A percentile compares a stretch with the other conserved stretches of the same genome.
Conservation (phyloP, 2,113 vertebrate genomes). For the Ailurus styani region DNA sequence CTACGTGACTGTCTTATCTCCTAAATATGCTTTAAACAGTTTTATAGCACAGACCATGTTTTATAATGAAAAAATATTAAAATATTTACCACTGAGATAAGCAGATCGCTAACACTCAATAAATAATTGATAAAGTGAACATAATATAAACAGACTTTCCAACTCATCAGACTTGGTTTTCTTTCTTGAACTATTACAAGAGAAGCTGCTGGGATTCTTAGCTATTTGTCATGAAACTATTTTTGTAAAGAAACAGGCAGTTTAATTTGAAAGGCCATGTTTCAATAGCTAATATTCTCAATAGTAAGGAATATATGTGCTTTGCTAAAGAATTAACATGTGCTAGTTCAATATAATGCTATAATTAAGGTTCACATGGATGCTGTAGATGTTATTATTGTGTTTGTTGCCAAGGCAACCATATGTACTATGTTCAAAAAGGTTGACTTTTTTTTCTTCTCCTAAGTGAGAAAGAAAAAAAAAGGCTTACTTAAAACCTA, state of each 20-base stretch:
- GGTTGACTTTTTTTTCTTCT: constrained; percentile 30
- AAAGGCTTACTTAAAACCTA: constrained; percentile 20
- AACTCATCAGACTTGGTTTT: neutral
- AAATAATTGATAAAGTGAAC: neutral
- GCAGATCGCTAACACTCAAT: neutral
- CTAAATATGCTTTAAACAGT: neutral
- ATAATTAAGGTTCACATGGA: constrained; percentile 70
- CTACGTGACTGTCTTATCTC: neutral
- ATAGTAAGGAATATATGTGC: neutral
- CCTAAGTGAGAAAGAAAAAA: neutral
- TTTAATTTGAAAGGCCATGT: constrained; percentile 17
- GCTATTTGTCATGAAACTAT: neutral
- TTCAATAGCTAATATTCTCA: neutral
- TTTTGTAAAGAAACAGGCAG: neutral
- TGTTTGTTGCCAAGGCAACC: constrained; percentile 72
- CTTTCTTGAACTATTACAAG: neutral
- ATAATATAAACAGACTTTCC: neutral
- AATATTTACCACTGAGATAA: neutral
- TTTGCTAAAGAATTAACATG: constrained; percentile 51
- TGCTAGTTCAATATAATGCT: constrained; percentile 43
- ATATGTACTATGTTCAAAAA: constrained; percentile 56
- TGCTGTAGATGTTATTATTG: constrained; percentile 65
- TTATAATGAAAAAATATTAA: neutral
- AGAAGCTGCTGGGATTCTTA: neutral
- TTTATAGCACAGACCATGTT: neutral